A percentile compares a stretch with the other conserved stretches of the same genome.
These are phyloP conservation scores for Drosophila diplacantha DNA, from an alignment of 2,888 invertebrate species.

Conservation along the genomic window DNA sequence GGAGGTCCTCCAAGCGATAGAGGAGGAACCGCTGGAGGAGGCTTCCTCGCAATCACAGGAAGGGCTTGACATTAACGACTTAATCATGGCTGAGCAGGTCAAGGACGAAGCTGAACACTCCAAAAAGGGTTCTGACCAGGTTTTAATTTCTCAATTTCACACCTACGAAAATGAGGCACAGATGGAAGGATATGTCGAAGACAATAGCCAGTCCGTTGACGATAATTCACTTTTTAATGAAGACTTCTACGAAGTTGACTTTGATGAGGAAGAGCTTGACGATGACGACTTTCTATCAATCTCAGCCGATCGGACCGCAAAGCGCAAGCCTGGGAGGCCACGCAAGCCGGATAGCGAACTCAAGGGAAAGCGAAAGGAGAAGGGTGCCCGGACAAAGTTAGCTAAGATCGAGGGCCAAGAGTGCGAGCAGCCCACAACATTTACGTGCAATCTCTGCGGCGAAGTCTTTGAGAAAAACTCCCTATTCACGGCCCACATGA, in stretches of 20 bases:
- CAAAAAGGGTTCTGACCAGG: not conserved
- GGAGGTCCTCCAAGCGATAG: not conserved
- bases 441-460: constrained; percentile 73
- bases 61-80: not conserved
- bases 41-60: constrained; percentile 1
- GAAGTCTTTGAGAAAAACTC: constrained; percentile 71
- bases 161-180: not conserved
- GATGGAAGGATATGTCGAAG: not conserved
- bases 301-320: constrained; percentile 43
- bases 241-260: constrained; percentile 18
- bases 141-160: not conserved
- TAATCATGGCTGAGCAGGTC: constrained; percentile 1
- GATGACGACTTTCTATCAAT: constrained; percentile 51
- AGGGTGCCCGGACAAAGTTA: not conserved
- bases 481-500: constrained; percentile 71
- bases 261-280: constrained; percentile 20
- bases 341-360: constrained; percentile 61
- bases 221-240: constrained; percentile 7
- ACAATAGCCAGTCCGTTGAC: constrained; percentile 10
- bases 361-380: constrained; percentile 43
- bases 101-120: not conserved
- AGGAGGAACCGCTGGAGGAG: constrained; percentile 2
- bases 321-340: constrained; percentile 50
- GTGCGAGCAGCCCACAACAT: constrained; percentile 39
- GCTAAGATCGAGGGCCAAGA: not conserved